Evolutionary conservation across 2,888 invertebrate genomes (phyloP), one percentile per base, ranked within the genome.

Genomic region (Aphrophora alni): DNA sequence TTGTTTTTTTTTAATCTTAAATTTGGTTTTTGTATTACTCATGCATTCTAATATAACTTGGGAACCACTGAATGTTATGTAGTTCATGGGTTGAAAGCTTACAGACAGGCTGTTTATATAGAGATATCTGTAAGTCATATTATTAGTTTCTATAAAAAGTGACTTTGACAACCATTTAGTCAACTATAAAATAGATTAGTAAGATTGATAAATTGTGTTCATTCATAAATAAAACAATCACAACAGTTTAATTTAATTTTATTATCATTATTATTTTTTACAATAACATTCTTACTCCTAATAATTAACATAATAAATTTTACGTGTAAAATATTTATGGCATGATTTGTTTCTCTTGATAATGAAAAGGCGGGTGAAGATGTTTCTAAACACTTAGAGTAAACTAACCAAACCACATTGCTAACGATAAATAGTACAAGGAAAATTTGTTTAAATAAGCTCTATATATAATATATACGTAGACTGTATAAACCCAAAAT

Each of bases 251-350:
- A 59, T 59, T 59, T 59, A 7, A 59, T 59, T 59, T 59, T 59
- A 59, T 59, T 59, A 59, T 59, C 59, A 59, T 59, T 59, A 59
- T 59, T 59, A 44, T 44, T 59, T 59, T 59, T 59, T 59, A 59
- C 59, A 59, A 59, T 59, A 59, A 59, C 59, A 59, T 59, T 59
- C 59, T 59, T 59, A 59, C 59, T 59, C 59, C 59, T 59, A 59
- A 59, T 59, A 59, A 21, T 21, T 21, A 59, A 59, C 59, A 59
- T 59, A 59, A 59, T 59, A 59, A 59, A 21, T n/a, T 59, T 59
- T 59, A 59, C n/a, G 59, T 59, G 59, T 59, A 59, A 59, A 59
- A 59, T 59, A 59, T 59, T 59, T 59, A 59, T 59, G 59, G 59
- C 59, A 59, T 59, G 59, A 59, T 59, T n/a, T 17, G 17, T 44